A percentile compares a stretch with the other conserved stretches of the same genome.
Conservation (phyloP, 2,113 vertebrate species). For the Pseudorasbora parva region DNA sequence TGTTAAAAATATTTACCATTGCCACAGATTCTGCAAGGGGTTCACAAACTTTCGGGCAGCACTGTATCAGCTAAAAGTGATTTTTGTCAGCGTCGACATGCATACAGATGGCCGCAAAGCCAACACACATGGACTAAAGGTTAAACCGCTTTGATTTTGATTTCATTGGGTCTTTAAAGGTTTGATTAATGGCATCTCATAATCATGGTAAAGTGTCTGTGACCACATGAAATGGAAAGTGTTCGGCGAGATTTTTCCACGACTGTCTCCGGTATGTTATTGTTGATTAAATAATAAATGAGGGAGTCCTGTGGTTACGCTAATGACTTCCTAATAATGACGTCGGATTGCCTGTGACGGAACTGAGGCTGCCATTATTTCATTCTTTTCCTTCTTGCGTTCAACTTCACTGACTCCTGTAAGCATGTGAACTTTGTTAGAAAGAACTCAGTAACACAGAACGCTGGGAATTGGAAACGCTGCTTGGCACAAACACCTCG, state of each 20-base stretch:
- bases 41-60: too few relatives aligned
- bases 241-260: background rate
- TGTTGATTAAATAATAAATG: constrained; percentile 18
- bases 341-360: constrained; percentile 13
- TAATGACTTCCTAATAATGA: constrained; percentile 7
- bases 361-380: constrained; percentile 7
- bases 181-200: background rate
- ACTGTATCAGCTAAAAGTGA: background rate
- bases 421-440: constrained; percentile 25
- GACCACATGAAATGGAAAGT: constrained; percentile 24
- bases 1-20: too few relatives aligned
- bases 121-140: constrained; percentile 1
- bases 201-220: background rate
- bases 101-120: constrained; percentile 1
- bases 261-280: background rate
- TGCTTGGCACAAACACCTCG: constrained; percentile 21
- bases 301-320: background rate
- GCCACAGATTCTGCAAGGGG: too few relatives aligned
- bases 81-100: background rate
- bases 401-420: background rate
- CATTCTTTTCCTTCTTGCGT: background rate
- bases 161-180: background rate
- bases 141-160: constrained; percentile 23
- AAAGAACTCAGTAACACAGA: background rate
- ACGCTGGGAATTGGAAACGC: background rate